Evolutionary conservation across 2,888 invertebrate species (phyloP), one percentile per base, ranked within the genome.

Genomic region (Eremobia ochroleuca): DNA sequence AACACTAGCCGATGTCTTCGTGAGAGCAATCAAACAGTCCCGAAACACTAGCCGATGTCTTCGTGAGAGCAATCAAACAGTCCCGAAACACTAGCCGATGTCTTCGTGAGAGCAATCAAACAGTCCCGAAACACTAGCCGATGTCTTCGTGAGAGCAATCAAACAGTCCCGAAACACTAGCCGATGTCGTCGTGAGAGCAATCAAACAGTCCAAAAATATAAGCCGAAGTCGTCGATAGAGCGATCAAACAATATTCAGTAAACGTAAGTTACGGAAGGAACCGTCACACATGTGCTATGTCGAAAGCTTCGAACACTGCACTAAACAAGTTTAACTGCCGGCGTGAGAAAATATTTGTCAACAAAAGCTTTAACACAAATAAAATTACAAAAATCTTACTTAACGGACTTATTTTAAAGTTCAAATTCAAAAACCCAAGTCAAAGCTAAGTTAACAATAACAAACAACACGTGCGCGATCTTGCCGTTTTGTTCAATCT

Each of bases 231-330:
- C 64, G 64, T 72, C 72, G 52, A 72, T 72, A 72, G 72, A 72
- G 72, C 72, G 72, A 72, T 72, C 72, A 72, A 72, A 55, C 65
- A 73, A 73, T 73, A 73, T 52, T 25, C 37, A 73, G 73, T 73
- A 73, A 73, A 73, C 73, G 65, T 73, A 73, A 73, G 55, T 73
- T 73, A 73, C 64, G 64, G 64, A 73, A 73, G 73, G 73, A 73
- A 73, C 73, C 73, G 73, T 64, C 52, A 40, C 73, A 73, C 73
- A 73, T 15, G 13, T 37, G 73, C 73, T 37, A 73, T 40, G n/a
- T 73, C 65, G 65, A 73, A 73, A 65, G 65, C 65, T 73, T 73
- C 73, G 28, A 65, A 65, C 71, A 71, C 31, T 71, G 71, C 71
- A 71, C 71, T 71, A 71, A 71, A 65, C 43, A 65, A 65, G 18